These are phyloP conservation scores for Escarpia spicata DNA, from an alignment of 2,888 invertebrate species.

Conservation along the genomic window DNA sequence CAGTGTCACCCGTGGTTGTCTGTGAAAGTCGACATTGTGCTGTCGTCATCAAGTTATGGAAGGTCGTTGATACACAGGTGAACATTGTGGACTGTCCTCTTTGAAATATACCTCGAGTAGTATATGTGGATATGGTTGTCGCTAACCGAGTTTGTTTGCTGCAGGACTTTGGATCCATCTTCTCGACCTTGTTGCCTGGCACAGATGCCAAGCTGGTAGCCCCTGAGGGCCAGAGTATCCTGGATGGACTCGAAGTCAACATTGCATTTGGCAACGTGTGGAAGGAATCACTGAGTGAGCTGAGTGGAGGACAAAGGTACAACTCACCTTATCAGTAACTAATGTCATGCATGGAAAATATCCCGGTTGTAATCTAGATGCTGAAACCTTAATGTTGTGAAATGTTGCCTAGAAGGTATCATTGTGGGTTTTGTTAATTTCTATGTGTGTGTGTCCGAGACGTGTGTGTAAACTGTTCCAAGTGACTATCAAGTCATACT, in stretches of 20 bases:
- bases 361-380: not conserved
- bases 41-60: not conserved
- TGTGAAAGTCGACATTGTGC: too few species aligned
- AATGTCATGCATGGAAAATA: conserved; percentile 23
- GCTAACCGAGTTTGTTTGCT: not conserved
- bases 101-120: not conserved
- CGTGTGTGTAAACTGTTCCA: not conserved
- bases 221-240: conserved; percentile 79
- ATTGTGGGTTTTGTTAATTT: not conserved
- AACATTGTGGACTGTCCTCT: not conserved
- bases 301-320: conserved; percentile 94
- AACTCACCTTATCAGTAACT: not conserved
- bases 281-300: conserved; percentile 95
- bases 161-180: conserved; percentile 91
- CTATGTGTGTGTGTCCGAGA: not conserved
- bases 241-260: conserved; percentile 88
- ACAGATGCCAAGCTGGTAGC: conserved; percentile 83
- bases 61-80: not conserved
- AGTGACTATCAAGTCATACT: not conserved
- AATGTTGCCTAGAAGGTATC: not conserved
- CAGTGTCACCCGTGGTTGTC: too few species aligned
- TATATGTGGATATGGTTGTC: not conserved
- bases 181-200: conserved; percentile 88
- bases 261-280: conserved; percentile 92
- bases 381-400: not conserved